phyloP scores from a whole-genome alignment of 2,888 invertebrate genomes.

The Euphydryas editha region DNA sequence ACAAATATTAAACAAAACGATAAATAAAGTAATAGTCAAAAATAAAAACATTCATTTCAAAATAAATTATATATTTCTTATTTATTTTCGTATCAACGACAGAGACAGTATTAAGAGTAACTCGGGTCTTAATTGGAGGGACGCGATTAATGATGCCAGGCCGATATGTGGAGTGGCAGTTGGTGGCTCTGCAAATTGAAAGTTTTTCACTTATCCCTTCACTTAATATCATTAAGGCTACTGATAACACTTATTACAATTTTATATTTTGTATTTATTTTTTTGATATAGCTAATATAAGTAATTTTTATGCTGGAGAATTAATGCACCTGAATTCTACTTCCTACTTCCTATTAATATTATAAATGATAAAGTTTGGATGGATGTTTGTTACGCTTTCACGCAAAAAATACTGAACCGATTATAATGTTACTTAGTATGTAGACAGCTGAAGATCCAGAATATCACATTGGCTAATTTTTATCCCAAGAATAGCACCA shows the following conservation, averaged over 20 bases:
- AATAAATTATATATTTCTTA: no score
- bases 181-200: constrained; percentile 26
- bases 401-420: no score
- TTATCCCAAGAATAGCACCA: no score
- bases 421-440: no score
- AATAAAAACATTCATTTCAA: neutral
- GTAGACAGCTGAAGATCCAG: no score
- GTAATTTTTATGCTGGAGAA: neutral
- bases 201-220: constrained; percentile 19
- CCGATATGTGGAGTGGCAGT: constrained; percentile 64
- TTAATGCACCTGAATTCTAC: no score
- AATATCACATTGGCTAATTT: no score
- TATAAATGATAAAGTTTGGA: no score
- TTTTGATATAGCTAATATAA: no score
- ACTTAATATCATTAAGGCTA: constrained; percentile 14
- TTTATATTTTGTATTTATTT: constrained; percentile 2
- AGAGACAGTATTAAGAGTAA: constrained; percentile 42
- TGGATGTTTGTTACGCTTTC: no score
- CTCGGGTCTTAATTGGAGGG: constrained; percentile 70
- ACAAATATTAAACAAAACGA: no score
- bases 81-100: constrained; percentile 42
- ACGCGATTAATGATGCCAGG: constrained; percentile 69
- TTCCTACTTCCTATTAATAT: no score
- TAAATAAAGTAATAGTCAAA: neutral
- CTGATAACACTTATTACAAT: constrained; percentile 15